Evolutionary conservation across 2,113 vertebrate species (phyloP).

Genomic region (Actenoides lindsayi): DNA sequence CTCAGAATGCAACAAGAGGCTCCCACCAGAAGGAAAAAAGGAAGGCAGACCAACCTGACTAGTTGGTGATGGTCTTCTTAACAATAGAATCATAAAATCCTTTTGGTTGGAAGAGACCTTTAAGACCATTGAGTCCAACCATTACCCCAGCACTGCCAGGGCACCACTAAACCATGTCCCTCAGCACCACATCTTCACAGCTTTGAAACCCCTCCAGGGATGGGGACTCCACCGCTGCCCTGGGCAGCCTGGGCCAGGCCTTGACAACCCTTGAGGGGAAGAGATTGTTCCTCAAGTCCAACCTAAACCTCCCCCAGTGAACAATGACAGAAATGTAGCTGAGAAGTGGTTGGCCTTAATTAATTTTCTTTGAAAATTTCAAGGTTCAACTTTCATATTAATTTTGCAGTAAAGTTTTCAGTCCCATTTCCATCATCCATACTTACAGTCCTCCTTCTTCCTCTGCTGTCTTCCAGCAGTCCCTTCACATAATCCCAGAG

Average conservation of each 20-base stretch:
- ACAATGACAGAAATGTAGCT: neutral
- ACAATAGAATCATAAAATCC: neutral
- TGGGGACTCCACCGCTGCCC: neutral
- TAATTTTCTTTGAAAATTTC: neutral
- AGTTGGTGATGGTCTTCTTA: neutral
- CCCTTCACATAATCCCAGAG: neutral
- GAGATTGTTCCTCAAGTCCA: too few relatives aligned
- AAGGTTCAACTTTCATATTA: neutral
- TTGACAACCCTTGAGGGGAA: too few relatives aligned
- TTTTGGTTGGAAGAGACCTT: neutral
- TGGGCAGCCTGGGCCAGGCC: too few relatives aligned
- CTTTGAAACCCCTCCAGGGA: neutral
- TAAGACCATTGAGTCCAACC: neutral
- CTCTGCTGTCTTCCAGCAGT: neutral
- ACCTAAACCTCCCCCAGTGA: too few relatives aligned
- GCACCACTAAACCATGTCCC: neutral
- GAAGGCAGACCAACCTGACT: neutral
- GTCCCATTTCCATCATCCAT: neutral
- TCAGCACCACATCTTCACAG: neutral
- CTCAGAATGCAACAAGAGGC: neutral
- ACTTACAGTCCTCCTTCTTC: neutral
- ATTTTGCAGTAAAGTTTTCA: neutral
- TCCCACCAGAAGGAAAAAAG: neutral
- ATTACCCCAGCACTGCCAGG: neutral
- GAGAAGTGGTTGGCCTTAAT: neutral